Percentiles rank a stretch among this genome's conserved stretches.
Conservation (phyloP, 1,140 invertebrate genomes). For the Lepidurus packardi region DNA sequence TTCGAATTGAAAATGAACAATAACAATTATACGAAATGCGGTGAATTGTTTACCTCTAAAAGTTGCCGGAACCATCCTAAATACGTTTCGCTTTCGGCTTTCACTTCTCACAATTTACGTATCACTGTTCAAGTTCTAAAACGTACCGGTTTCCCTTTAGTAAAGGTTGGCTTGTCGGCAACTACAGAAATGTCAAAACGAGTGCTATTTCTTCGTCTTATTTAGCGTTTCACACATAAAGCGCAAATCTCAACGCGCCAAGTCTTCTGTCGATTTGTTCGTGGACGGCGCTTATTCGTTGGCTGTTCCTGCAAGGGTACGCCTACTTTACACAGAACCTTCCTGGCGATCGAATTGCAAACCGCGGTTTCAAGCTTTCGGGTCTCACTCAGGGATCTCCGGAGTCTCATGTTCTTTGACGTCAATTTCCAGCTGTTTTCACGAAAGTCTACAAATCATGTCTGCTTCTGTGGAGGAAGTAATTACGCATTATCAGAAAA, state of each 20-base stretch:
- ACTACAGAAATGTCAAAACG: neutral
- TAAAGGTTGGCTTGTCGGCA: neutral
- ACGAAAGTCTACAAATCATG: neutral
- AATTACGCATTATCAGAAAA: constrained; percentile 40
- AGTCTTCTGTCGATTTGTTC: neutral
- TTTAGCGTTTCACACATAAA: neutral
- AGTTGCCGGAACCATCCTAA: neutral
- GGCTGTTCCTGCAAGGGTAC: neutral
- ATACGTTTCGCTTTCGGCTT: neutral
- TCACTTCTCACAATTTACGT: too few relatives aligned
- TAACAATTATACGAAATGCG: neutral
- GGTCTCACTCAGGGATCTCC: neutral
- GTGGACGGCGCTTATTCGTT: neutral
- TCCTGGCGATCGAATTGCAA: neutral
- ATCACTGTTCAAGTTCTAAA: too few relatives aligned
- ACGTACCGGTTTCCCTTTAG: too few relatives aligned
- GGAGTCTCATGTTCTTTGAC: neutral
- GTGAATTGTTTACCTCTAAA: neutral
- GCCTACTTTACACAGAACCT: neutral
- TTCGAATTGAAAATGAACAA: neutral
- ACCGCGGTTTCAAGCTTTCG: neutral
- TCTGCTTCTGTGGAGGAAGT: constrained; percentile 37
- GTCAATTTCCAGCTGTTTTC: constrained; percentile 9
- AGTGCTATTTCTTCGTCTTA: neutral
- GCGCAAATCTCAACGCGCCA: neutral